Evolutionary conservation across 2,113 vertebrate species (phyloP).

Genomic region (Xenopus laevis): DNA sequence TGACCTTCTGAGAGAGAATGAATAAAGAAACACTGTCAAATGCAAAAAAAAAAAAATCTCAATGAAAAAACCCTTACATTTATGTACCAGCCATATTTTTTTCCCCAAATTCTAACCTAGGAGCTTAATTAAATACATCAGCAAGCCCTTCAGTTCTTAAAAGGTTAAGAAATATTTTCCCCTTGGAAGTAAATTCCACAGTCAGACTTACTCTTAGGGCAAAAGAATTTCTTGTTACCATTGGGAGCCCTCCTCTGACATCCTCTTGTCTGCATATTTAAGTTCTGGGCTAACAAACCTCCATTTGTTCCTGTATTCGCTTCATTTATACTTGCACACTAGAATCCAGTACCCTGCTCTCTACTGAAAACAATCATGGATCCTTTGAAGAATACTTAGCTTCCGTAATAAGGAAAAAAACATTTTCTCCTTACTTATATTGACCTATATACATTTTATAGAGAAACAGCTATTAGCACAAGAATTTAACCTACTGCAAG

Average conservation of each 20-base stretch:
- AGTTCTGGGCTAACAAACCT: constrained; percentile 41
- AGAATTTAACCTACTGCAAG: no score
- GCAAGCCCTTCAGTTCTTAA: not conserved
- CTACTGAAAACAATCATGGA: constrained; percentile 38
- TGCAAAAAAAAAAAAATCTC: no score
- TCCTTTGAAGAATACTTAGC: constrained; percentile 39
- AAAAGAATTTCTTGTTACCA: constrained; percentile 42
- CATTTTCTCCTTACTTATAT: not conserved
- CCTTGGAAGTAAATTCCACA: constrained; percentile 17
- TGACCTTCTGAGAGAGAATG: no score
- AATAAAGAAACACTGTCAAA: no score
- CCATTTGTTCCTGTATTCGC: constrained; percentile 42
- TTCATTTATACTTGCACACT: constrained; percentile 42
- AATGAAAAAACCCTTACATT: no score
- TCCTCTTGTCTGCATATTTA: constrained; percentile 45
- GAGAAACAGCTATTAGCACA: no score
- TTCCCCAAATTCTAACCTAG: no score
- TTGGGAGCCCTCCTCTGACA: constrained; percentile 33
- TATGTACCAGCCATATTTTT: no score
- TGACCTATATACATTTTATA: not conserved
- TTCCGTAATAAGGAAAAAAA: constrained; percentile 23
- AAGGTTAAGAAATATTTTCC: constrained; percentile 22
- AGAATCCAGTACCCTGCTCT: constrained; percentile 31
- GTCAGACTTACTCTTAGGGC: constrained; percentile 26
- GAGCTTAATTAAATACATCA: no score